Percentiles rank a stretch among this genome's conserved stretches.
phyloP scores from a whole-genome alignment of 2,888 invertebrate species.

The Ryuthela nishihirai region DNA sequence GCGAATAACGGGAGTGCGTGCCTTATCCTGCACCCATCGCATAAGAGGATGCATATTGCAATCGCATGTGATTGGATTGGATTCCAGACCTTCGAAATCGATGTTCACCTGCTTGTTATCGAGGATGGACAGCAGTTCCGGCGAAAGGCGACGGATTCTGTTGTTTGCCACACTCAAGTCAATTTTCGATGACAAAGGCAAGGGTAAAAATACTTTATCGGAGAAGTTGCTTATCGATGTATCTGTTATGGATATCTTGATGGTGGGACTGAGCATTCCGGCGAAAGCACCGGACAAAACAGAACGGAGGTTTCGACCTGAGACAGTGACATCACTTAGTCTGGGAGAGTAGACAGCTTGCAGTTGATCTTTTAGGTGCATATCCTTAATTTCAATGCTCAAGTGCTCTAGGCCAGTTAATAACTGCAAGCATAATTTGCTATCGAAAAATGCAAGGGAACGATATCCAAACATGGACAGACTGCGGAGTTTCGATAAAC shows the following conservation, averaged over 20 bases:
- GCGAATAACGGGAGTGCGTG: conserved; percentile 7
- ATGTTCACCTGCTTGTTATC: conserved; percentile 72
- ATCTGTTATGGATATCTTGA: conserved; percentile 71
- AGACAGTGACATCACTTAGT: conserved; percentile 66
- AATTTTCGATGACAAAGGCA: conserved; percentile 78
- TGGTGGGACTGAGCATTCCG: conserved; percentile 61
- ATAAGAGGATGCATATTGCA: conserved; percentile 75
- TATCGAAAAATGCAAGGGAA: conserved; percentile 65
- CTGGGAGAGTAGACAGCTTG: conserved; percentile 74
- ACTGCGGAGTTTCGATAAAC: conserved; percentile 65
- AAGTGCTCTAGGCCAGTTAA: conserved; percentile 65
- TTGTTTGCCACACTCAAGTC: conserved; percentile 74
- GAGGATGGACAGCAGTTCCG: conserved; percentile 72
- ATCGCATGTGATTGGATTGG: conserved; percentile 79
- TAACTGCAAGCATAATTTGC: conserved; percentile 75
- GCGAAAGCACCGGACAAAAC: conserved; percentile 79
- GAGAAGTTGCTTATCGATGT: conserved; percentile 75
- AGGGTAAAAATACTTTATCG: conserved; percentile 76
- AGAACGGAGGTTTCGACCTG: conserved; percentile 68
- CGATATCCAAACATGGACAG: conserved; percentile 72
- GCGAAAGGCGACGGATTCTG: conserved; percentile 68
- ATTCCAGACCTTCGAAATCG: conserved; percentile 66
- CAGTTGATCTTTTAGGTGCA: conserved; percentile 65
- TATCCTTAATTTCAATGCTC: conserved; percentile 82
- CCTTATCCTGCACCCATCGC: conserved; percentile 61